Percentiles rank a stretch among this genome's conserved stretches.
Evolutionary conservation across 2,113 vertebrate species (phyloP).

Genomic region (Sinosuthora webbiana): DNA sequence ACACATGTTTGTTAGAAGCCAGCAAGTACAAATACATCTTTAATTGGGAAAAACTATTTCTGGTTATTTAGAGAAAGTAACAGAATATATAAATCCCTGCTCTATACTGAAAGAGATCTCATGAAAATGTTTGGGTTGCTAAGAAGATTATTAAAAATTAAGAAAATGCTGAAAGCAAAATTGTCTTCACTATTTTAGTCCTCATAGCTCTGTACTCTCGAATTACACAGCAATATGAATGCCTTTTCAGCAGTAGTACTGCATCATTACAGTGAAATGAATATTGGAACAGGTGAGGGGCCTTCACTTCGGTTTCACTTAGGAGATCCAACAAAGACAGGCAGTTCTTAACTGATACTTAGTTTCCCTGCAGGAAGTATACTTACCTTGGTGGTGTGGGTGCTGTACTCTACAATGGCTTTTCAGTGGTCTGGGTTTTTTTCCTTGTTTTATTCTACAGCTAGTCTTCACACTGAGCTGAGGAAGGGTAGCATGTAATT

Average conservation of each 20-base stretch:
- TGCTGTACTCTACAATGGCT: neutral
- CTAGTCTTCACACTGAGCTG: neutral
- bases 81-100: neutral
- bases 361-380: neutral
- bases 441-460: neutral
- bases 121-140: neutral
- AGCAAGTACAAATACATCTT: neutral
- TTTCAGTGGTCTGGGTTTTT: neutral
- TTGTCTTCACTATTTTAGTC: neutral
- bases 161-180: neutral
- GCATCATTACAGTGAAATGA: neutral
- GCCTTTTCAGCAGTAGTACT: neutral
- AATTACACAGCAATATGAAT: neutral
- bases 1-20: neutral
- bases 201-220: neutral
- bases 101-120: neutral
- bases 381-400: neutral
- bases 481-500: constrained; percentile 35
- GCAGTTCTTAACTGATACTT: neutral
- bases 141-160: neutral
- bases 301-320: neutral
- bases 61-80: neutral
- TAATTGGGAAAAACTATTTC: neutral
- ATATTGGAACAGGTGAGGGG: neutral
- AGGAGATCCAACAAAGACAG: neutral